Percentiles rank a stretch among this genome's conserved stretches.
Conservation (phyloP, 2,888 invertebrate species). For the Odontomyia ornata region DNA sequence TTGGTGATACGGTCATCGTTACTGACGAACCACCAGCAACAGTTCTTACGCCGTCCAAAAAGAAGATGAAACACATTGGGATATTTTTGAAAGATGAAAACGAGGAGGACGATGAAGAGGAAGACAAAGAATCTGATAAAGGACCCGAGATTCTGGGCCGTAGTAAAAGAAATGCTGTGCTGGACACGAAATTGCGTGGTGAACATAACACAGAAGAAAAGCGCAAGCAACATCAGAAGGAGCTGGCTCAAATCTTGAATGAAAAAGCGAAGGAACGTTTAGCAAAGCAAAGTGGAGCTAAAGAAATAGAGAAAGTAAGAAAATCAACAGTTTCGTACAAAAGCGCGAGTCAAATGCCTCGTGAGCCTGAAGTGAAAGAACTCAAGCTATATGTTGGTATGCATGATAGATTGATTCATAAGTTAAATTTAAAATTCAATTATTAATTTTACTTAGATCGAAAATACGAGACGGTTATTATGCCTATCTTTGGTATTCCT, state of each 20-base stretch:
- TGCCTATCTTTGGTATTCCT: slow-evolving; percentile 95
- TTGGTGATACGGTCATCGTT: slow-evolving; percentile 97
- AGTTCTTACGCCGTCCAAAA: slow-evolving; percentile 90
- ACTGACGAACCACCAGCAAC: slow-evolving; percentile 88
- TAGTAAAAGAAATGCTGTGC: slow-evolving; percentile 88
- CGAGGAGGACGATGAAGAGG: slow-evolving; percentile 81
- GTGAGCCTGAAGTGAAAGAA: slow-evolving; percentile 91
- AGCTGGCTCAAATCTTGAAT: slow-evolving; percentile 88
- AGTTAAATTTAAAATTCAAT: background rate
- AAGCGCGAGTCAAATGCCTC: slow-evolving; percentile 89
- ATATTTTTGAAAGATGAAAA: slow-evolving; percentile 93
- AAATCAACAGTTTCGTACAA: slow-evolving; percentile 97
- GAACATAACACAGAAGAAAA: slow-evolving; percentile 98
- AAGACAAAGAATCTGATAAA: slow-evolving; percentile 72
- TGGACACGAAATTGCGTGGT: slow-evolving; percentile 91
- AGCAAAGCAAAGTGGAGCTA: slow-evolving; percentile 85
- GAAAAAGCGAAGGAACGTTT: slow-evolving; percentile 92
- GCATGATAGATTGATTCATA: slow-evolving; percentile 56
- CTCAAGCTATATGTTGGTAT: slow-evolving; percentile 93
- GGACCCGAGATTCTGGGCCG: slow-evolving; percentile 65
- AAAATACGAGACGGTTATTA: slow-evolving; percentile 97
- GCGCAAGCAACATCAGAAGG: slow-evolving; percentile 94
- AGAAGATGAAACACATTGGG: slow-evolving; percentile 93
- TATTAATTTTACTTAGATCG: slow-evolving; percentile 71
- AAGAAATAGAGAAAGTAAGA: slow-evolving; percentile 86